A percentile compares a stretch with the other conserved stretches of the same genome.
Conservation (phyloP, 2,888 invertebrate genomes). For the Sepiola atlantica region DNA sequence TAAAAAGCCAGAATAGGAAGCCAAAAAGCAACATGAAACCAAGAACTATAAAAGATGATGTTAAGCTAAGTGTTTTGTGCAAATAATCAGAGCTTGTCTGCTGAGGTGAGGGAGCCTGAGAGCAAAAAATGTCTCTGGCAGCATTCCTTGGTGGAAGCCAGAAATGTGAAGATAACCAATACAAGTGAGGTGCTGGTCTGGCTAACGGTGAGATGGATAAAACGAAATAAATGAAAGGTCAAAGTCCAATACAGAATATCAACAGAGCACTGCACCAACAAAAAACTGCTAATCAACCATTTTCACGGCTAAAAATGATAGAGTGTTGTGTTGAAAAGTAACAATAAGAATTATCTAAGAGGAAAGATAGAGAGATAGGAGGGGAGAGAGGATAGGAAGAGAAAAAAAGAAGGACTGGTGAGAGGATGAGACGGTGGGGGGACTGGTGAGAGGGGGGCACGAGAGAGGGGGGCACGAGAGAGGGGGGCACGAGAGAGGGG, state of each 20-base stretch:
- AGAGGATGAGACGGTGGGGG: too few relatives aligned
- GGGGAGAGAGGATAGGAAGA: too few relatives aligned
- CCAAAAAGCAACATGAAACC: constrained; percentile 32
- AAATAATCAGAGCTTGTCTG: constrained; percentile 10
- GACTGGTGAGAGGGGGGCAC: too few relatives aligned
- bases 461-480: too few relatives aligned
- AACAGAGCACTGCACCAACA: constrained; percentile 46
- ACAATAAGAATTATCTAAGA: neutral
- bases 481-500: too few relatives aligned
- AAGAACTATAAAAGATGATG: neutral
- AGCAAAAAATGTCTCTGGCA: constrained; percentile 41
- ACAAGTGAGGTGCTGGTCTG: constrained; percentile 45
- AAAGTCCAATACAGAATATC: constrained; percentile 43
- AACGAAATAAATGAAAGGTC: constrained; percentile 43
- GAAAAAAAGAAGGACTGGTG: too few relatives aligned
- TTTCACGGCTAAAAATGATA: neutral
- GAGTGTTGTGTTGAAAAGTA: constrained; percentile 11
- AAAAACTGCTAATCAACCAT: constrained; percentile 36
- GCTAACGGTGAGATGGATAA: constrained; percentile 36
- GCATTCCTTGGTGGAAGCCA: constrained; percentile 33
- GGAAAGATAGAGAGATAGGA: neutral
- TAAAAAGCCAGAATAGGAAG: constrained; percentile 13
- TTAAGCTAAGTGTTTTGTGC: constrained; percentile 32
- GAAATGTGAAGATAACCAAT: constrained; percentile 32
- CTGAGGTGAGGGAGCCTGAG: neutral